Evolutionary conservation across 2,797 vertebrate genomes (phyloP), one percentile per base, ranked within the genome.

Genomic region (Paguma larvata): DNA sequence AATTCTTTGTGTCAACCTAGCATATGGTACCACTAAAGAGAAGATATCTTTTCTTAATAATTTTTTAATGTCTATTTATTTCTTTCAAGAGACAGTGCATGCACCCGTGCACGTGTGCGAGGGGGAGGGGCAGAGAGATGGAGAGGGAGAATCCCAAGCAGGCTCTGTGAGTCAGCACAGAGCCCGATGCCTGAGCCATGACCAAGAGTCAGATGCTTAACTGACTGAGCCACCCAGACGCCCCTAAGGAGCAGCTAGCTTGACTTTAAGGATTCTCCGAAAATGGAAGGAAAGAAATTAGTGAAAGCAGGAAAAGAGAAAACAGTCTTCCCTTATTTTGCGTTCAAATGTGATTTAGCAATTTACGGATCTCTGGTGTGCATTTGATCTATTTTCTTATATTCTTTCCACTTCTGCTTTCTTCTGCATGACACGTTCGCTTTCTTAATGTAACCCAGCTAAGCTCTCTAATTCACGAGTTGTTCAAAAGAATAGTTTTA

Each of bases 231-330:
- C 21, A 21, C 56, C 56, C 7, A 59, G 21, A 59, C 8, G 1
- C 21, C 56, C 21, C 21, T 59, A 92, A 86, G 78, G 25, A 90
- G 19, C 21, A 65, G 5, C 41, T 78, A n/a, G 38, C 82, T 89
- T 56, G 62, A 89, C 13, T n/a, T 48, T 67, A 86, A 70, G 10
- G 65, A 51, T 78, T 67, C 63, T 51, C 62, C 80, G n/a, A 96
- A 79, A 77, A 62, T 91, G 41, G 79, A 73, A 93, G 93, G n/a
- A 79, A 85, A 19, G 3, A 65, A 90, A 67, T 53, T 41, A 62
- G n/a, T 89, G 46, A 87, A 85, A 86, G 25, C n/a, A 93, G 25
- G 67, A 77, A 90, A 94, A 73, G 11, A 73, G 23, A 88, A 56
- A 91, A 59, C 0, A 10, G 48, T 84, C 38, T 56, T 73, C 80